These are phyloP conservation scores for Atherinomorus stipes DNA, from an alignment of 2,113 vertebrate species.

Conservation along the genomic window DNA sequence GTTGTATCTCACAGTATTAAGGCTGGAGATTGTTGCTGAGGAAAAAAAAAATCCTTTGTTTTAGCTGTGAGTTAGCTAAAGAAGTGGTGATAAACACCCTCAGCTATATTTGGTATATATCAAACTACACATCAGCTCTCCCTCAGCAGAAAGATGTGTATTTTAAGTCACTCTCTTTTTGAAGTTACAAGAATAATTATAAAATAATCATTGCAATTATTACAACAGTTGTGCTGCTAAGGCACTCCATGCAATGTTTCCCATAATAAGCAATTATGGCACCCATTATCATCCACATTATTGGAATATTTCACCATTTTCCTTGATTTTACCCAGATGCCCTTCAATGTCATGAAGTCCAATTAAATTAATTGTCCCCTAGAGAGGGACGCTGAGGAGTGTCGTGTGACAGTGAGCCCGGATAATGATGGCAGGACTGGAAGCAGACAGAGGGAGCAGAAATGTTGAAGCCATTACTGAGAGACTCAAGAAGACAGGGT, in stretches of 20 bases:
- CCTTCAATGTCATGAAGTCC: slow-evolving; percentile 36
- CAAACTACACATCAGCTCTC: too few relatives aligned
- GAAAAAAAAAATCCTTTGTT: too few relatives aligned
- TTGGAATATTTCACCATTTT: slow-evolving; percentile 25
- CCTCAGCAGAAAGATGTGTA: not conserved
- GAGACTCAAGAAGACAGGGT: slow-evolving; percentile 65
- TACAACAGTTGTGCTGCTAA: slow-evolving; percentile 6
- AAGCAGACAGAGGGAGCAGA: slow-evolving; percentile 51
- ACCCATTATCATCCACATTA: slow-evolving; percentile 4
- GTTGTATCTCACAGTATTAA: too few relatives aligned
- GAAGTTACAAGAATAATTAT: not conserved
- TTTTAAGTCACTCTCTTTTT: not conserved
- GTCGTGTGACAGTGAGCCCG: slow-evolving; percentile 44
- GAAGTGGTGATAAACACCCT: too few relatives aligned
- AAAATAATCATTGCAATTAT: not conserved
- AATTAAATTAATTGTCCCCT: slow-evolving; percentile 46
- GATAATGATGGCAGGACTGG: slow-evolving; percentile 47
- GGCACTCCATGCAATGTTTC: not conserved
- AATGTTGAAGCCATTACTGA: slow-evolving; percentile 61
- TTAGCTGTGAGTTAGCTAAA: too few relatives aligned
- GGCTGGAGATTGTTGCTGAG: too few relatives aligned
- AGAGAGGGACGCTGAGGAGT: slow-evolving; percentile 19
- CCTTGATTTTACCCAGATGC: slow-evolving; percentile 30
- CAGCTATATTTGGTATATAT: too few relatives aligned
- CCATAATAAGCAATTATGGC: slow-evolving; percentile 13